Base-by-base conservation (phyloP, 2,888 invertebrate species). In the Meliscaeva auricollis region DNA sequence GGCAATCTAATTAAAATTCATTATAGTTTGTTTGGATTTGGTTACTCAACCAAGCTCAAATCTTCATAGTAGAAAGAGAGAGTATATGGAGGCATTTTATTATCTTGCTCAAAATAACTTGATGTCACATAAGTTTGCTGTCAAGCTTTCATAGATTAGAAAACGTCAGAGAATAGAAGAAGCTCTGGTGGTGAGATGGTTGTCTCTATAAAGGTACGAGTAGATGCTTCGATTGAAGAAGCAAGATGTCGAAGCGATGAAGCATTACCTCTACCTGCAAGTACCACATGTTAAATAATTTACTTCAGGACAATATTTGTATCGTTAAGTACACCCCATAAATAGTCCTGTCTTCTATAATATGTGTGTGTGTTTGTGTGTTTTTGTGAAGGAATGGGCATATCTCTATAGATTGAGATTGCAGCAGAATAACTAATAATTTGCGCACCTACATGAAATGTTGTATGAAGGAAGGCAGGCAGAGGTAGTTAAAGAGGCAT, bases 211-310 rank as follows among this genome's bases (percentile, higher is more conserved):
- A n/a, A n/a, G n/a, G n/a, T n/a, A n/a, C n/a, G n/a, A n/a, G n/a
- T n/a, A n/a, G n/a, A n/a, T n/a, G n/a, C n/a, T n/a, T n/a, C n/a
- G n/a, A n/a, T n/a, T n/a, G n/a, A n/a, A 41, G 22, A 32, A 48
- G 50, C 66, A 52, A 73, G 62, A 64, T 58, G 64, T 69, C 56
- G 64, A 73, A 54, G 62, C 69, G 69, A 74, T 77, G 77, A 78
- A 73, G 83, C 75, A 70, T 79, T 83, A 66, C 80, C 75, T n/a
- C n/a, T 70, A 20, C 48, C 48, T 20, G 64, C 62, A 69, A 73
- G 60, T 50, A 72, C 66, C 84, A 32, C 75, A 80, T 80, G 80
- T 72, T 85, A 85, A 76, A 85, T 85, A 64, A 84, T 84, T 84
- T 74, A 84, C 84, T 48, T 30, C 44, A 64, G 70, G 70, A 84